A percentile compares a stretch with the other conserved stretches of the same genome.
Conservation (phyloP, 2,888 invertebrate species). For the Nomada hirtipes region DNA sequence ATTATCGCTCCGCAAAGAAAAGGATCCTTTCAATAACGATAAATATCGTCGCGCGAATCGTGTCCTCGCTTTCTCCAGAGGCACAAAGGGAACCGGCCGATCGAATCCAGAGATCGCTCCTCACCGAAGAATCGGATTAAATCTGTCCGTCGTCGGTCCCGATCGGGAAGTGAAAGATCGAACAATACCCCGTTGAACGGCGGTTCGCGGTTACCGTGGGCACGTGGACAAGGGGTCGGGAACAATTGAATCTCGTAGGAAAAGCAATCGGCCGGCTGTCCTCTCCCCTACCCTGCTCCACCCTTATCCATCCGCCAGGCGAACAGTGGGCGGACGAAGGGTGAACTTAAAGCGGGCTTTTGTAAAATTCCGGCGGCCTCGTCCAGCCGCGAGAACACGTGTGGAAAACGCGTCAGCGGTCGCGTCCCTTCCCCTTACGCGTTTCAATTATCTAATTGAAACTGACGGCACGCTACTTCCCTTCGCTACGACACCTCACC, state of each 20-base stretch:
- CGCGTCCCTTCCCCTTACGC: slow-evolving; percentile 41
- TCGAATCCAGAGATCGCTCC: slow-evolving; percentile 11
- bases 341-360: slow-evolving; percentile 65
- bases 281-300: not conserved
- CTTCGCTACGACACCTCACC: slow-evolving; percentile 17
- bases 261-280: slow-evolving; percentile 56
- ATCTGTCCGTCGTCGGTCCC: slow-evolving; percentile 34
- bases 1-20: not conserved
- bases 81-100: slow-evolving; percentile 20
- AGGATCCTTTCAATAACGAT: slow-evolving; percentile 18
- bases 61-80: not conserved
- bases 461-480: slow-evolving; percentile 67
- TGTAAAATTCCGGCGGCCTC: slow-evolving; percentile 69
- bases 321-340: slow-evolving; percentile 1
- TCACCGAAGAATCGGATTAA: slow-evolving; percentile 33
- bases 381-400: slow-evolving; percentile 65
- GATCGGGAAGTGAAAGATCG: slow-evolving; percentile 40
- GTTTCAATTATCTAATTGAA: slow-evolving; percentile 81
- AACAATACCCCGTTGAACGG: slow-evolving; percentile 44
- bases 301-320: not conserved
- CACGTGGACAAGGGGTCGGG: slow-evolving; percentile 44
- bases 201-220: slow-evolving; percentile 37
- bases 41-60: slow-evolving; percentile 21
- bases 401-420: slow-evolving; percentile 60
- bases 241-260: slow-evolving; percentile 65